Base-by-base conservation (phyloP, 2,888 invertebrate species). In the Torymus aiolomorphi region DNA sequence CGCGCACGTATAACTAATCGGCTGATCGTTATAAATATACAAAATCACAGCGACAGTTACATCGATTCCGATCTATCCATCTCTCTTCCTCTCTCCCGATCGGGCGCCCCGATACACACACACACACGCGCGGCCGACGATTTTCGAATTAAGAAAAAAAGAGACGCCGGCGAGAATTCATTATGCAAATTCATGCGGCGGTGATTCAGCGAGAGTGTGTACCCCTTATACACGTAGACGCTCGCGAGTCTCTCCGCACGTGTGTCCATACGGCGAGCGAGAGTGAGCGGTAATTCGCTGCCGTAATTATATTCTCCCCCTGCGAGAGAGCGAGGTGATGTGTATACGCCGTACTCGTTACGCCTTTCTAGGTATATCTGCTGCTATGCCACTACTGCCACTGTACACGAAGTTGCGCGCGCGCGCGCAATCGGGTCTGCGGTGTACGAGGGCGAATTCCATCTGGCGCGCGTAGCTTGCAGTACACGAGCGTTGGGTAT, bases 1-100 rank as follows among this genome's bases (percentile, higher is more conserved):
- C 54, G 13, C 13, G 56, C 61, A 42, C 31, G 31, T 5, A 24
- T 78, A 78, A 78, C 74, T 78, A 78, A 78, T 69, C 74, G 63
- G 57, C 69, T 74, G 74, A 63, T 78, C 78, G 56, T 42, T 42
- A 42, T 49, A 52, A n/a, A n/a, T 52, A 54, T 5, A 16, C 31
- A 63, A 76, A 80, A 66, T 76, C 72, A 51, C 51, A 69, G 72
- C 72, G 72, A 76, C 76, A 76, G 76, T 69, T 63, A 76, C 80
- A 73, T 67, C 57, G 76, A 75, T 79, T 74, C 49, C 66, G 31
- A 72, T 59, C 62, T n/a, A 18, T 42, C 67, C 18, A 14, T 31
- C 51, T 24, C 13, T 20, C 49, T 5, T 18, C 8, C 24, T 63
- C 42, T 10, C 14, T 3, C 14, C 10, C 16, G 20, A 72, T 78